Conservation (phyloP, 2,888 invertebrate species). For the Rambutsinella grinnellia region DNA sequence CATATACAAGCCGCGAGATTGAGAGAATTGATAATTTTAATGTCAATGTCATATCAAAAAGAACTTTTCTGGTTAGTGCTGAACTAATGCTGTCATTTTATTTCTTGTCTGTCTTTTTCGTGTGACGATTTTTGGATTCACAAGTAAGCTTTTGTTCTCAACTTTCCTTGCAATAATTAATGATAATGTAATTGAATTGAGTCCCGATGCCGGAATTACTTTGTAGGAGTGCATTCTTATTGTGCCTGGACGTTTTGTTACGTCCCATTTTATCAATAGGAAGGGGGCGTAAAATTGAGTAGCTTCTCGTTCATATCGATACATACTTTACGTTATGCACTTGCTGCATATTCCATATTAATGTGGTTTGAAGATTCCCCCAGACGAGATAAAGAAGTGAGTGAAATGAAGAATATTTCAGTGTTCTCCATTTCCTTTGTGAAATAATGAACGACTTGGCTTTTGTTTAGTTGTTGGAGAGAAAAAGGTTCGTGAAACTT, state of each 20-base stretch:
- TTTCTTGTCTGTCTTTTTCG: background rate
- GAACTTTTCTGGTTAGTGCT: too few species aligned
- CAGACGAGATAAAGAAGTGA: slow-evolving; percentile 1
- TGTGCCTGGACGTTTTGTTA: too few species aligned
- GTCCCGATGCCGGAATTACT: slow-evolving; percentile 36
- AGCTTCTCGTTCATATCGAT: too few species aligned
- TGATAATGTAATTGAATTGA: slow-evolving; percentile 42
- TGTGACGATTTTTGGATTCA: slow-evolving; percentile 11
- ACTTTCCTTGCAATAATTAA: slow-evolving; percentile 31
- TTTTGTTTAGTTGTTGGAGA: slow-evolving; percentile 3
- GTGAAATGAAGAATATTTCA: slow-evolving; percentile 18
- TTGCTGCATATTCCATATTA: slow-evolving; percentile 34
- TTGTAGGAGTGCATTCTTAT: too few species aligned
- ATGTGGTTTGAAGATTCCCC: slow-evolving; percentile 34
- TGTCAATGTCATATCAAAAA: too few species aligned
- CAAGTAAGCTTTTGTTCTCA: background rate
- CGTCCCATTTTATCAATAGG: too few species aligned
- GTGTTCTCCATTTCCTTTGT: slow-evolving; percentile 44
- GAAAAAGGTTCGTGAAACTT: background rate
- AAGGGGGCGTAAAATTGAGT: too few species aligned
- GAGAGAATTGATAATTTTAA: too few species aligned
- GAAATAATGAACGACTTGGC: slow-evolving; percentile 32
- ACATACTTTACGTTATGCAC: slow-evolving; percentile 38
- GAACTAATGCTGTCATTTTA: too few species aligned
- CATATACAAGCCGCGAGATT: too few species aligned